A percentile compares a stretch with the other conserved stretches of the same genome.
Evolutionary conservation across 2,888 invertebrate species (phyloP).

Genomic region (Leptura quadrifasciata): DNA sequence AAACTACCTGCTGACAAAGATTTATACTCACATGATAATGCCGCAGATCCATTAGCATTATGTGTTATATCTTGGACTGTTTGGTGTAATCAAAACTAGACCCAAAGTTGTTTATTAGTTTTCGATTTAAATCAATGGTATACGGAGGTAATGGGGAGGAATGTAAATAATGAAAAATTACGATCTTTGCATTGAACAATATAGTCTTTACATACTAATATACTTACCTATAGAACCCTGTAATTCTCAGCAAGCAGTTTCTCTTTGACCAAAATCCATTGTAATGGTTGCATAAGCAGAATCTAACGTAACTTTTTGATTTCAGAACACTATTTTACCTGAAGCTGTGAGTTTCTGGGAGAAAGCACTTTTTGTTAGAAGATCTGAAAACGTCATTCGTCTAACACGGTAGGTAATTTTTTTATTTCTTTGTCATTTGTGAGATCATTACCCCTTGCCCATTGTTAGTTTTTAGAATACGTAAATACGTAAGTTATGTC

Average conservation of each 20-base stretch:
- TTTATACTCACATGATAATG: conserved; percentile 42
- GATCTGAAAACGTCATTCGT: conserved; percentile 89
- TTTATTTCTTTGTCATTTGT: background rate
- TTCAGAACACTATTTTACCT: conserved; percentile 90
- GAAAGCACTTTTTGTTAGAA: conserved; percentile 90
- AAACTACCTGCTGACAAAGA: conserved; percentile 63
- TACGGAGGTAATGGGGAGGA: conserved; percentile 94
- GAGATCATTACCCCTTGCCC: no score
- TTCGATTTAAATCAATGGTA: conserved; percentile 98
- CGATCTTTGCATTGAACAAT: no score
- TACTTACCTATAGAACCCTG: no score
- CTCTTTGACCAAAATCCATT: background rate
- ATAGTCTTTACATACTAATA: no score
- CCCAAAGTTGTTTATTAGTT: conserved; percentile 77
- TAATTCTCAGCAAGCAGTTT: no score
- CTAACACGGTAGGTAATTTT: conserved; percentile 84
- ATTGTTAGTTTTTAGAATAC: no score
- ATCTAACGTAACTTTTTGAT: conserved; percentile 10
- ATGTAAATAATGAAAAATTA: no score
- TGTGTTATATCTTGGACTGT: conserved; percentile 80
- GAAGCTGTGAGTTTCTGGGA: conserved; percentile 97
- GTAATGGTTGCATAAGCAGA: background rate
- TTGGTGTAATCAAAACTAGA: conserved; percentile 72
- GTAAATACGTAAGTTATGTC: no score
- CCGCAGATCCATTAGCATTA: conserved; percentile 74